phyloP scores from a whole-genome alignment of 2,113 vertebrate species.

The Tichodroma muraria region DNA sequence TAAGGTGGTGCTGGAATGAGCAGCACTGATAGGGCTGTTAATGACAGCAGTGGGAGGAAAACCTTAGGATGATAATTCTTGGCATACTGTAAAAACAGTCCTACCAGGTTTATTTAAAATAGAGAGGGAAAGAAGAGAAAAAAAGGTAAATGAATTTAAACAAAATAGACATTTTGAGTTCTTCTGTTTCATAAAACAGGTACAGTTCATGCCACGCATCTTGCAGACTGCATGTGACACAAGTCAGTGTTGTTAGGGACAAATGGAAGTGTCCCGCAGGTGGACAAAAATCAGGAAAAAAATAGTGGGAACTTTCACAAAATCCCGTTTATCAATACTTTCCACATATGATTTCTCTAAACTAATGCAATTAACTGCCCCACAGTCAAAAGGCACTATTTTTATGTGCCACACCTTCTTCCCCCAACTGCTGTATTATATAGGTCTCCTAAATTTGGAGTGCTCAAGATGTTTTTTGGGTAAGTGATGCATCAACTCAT shows the following conservation, averaged over 20 bases:
- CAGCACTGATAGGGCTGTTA: not conserved
- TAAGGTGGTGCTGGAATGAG: not conserved
- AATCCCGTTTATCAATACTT: not conserved
- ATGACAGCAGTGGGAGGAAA: not conserved
- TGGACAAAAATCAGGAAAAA: not conserved
- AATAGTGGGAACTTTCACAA: not conserved
- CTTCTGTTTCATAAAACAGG: not conserved
- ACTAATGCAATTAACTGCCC: not conserved
- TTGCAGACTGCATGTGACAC: not conserved
- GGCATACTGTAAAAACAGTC: not conserved
- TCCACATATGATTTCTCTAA: not conserved
- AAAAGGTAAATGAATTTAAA: not conserved
- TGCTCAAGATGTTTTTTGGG: not conserved
- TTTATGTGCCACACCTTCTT: not conserved
- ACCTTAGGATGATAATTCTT: not conserved
- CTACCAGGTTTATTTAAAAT: not conserved
- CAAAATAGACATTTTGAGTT: not conserved
- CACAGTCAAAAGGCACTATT: not conserved
- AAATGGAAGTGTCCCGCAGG: not conserved
- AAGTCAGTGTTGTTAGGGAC: not conserved
- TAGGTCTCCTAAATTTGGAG: conserved; percentile 26
- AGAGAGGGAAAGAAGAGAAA: not conserved
- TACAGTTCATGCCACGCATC: not conserved
- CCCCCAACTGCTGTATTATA: not conserved
- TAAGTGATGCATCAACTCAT: not conserved